Percentiles rank a stretch among this genome's conserved stretches.
These are phyloP conservation scores for Ondatra zibethicus DNA, from an alignment of 2,113 vertebrate genomes.

Conservation along the genomic window DNA sequence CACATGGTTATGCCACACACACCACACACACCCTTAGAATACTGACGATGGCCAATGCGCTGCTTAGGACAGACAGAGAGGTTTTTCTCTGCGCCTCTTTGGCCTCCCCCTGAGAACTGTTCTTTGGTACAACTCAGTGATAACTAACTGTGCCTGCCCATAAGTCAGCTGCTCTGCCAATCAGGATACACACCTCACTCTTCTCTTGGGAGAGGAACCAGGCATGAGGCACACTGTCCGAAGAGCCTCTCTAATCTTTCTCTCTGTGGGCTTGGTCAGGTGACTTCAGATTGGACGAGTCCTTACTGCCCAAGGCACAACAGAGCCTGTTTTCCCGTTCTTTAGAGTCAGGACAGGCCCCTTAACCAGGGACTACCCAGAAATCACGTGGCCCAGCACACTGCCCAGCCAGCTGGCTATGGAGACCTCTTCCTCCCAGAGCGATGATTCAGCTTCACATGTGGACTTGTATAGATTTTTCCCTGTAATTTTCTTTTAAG, in stretches of 20 bases:
- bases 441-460: constrained; percentile 57
- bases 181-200: background rate
- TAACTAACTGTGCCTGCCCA: background rate
- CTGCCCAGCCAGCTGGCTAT: background rate
- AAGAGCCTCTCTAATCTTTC: background rate
- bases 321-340: background rate
- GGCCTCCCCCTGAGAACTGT: background rate
- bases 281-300: background rate
- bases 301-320: background rate
- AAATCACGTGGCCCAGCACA: background rate
- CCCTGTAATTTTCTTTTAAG: constrained; percentile 24
- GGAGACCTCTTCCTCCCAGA: background rate
- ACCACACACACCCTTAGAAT: background rate
- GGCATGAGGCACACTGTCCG: background rate
- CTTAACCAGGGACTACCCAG: background rate
- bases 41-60: rapidly evolving
- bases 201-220: background rate
- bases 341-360: background rate
- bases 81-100: background rate
- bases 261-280: background rate
- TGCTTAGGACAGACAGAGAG: background rate
- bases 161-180: background rate
- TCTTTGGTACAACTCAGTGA: background rate
- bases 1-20: background rate
- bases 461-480: background rate